Evolutionary conservation across 1,140 invertebrate genomes (phyloP).

Genomic region (Theocolax elegans): DNA sequence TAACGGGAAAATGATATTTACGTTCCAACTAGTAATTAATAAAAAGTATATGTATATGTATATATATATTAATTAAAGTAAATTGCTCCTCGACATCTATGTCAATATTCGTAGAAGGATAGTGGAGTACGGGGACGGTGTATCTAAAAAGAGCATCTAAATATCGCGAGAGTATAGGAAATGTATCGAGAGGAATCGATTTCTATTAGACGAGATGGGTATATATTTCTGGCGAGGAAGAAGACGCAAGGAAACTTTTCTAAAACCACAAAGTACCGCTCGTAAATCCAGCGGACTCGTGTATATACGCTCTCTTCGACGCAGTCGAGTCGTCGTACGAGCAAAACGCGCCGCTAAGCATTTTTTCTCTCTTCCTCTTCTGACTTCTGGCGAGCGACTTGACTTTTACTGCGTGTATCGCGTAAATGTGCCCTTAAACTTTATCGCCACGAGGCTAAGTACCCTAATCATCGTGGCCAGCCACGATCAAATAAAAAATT

Average conservation of each 20-base stretch:
- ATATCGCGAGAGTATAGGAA: too few relatives aligned
- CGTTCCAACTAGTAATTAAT: too few relatives aligned
- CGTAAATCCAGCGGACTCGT: constrained; percentile 51
- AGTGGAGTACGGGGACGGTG: too few relatives aligned
- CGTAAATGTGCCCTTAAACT: constrained; percentile 50
- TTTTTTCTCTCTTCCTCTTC: not conserved
- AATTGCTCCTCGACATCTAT: too few relatives aligned
- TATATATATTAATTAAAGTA: too few relatives aligned
- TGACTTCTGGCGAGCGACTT: constrained; percentile 37
- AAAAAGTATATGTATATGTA: too few relatives aligned
- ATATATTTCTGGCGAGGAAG: not conserved
- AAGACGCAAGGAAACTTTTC: constrained; percentile 53
- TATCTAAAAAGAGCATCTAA: too few relatives aligned
- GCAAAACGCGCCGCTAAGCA: not conserved
- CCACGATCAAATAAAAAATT: constrained; percentile 45
- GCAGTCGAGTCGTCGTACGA: not conserved
- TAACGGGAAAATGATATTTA: too few relatives aligned
- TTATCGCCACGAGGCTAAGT: constrained; percentile 32
- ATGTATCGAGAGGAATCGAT: too few relatives aligned
- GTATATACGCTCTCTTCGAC: too few relatives aligned
- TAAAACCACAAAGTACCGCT: constrained; percentile 60
- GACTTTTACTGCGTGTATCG: constrained; percentile 60
- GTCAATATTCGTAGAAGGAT: too few relatives aligned
- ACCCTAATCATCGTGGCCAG: constrained; percentile 37
- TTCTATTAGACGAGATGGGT: too few relatives aligned